Evolutionary conservation across 2,888 invertebrate genomes (phyloP).

Genomic region (Mesochorus sp.): DNA sequence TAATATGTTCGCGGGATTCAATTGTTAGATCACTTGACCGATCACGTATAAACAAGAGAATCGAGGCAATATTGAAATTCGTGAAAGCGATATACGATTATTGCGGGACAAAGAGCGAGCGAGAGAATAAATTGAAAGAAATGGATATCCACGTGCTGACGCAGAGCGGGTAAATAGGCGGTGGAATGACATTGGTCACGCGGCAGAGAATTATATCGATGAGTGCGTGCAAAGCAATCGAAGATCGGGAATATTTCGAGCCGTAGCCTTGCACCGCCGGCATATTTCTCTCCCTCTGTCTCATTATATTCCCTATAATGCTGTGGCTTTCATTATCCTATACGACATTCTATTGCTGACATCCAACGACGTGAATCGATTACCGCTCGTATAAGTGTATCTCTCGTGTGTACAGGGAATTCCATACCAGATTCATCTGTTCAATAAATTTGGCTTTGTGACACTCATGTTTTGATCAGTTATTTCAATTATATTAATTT

Average conservation of each 20-base stretch:
- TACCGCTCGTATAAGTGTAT: constrained; percentile 33
- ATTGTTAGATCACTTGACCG: constrained; percentile 55
- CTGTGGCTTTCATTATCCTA: constrained; percentile 48
- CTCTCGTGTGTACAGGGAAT: too few relatives aligned
- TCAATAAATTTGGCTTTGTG: too few relatives aligned
- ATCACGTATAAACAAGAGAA: constrained; percentile 48
- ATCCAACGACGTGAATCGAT: constrained; percentile 50
- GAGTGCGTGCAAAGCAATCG: constrained; percentile 54
- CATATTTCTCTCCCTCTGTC: not conserved
- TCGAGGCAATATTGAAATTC: constrained; percentile 37
- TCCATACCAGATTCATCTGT: too few relatives aligned
- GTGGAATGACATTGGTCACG: constrained; percentile 46
- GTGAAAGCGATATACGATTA: constrained; percentile 33
- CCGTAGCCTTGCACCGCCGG: constrained; percentile 29
- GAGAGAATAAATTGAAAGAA: constrained; percentile 1
- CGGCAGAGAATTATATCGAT: constrained; percentile 31
- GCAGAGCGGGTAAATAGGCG: constrained; percentile 20
- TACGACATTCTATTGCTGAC: constrained; percentile 47
- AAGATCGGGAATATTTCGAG: constrained; percentile 48
- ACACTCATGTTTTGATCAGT: too few relatives aligned
- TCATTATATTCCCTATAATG: constrained; percentile 34
- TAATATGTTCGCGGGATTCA: constrained; percentile 4
- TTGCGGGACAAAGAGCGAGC: constrained; percentile 1
- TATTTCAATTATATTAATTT: too few relatives aligned
- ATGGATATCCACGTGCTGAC: constrained; percentile 28